Conservation (phyloP, 1,140 invertebrate genomes). For the Melanaphis sacchari region DNA sequence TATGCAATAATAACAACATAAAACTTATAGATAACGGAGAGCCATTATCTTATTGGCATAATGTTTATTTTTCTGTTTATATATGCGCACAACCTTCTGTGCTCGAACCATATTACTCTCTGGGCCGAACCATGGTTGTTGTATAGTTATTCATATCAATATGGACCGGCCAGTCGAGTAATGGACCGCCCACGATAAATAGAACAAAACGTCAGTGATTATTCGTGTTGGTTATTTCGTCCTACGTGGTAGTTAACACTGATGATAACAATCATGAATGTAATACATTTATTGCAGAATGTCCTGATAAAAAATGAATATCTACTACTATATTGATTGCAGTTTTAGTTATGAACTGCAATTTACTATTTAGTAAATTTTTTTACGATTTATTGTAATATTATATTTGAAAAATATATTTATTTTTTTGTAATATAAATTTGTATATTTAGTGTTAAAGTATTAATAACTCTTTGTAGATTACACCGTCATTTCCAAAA, state of each 20-base stretch:
- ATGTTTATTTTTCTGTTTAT: background rate
- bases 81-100: background rate
- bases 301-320: constrained; percentile 17
- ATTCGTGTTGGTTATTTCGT: background rate
- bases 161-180: too few species aligned
- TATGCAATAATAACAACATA: background rate
- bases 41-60: background rate
- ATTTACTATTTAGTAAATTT: background rate
- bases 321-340: background rate
- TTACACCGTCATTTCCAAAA: background rate
- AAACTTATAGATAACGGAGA: background rate
- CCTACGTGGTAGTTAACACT: constrained; percentile 9
- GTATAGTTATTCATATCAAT: background rate
- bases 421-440: background rate
- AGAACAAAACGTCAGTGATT: background rate
- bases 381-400: background rate
- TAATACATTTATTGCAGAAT: constrained; percentile 8
- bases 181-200: background rate
- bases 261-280: constrained; percentile 24
- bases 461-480: background rate
- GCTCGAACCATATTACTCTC: too few species aligned
- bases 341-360: background rate
- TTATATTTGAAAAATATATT: background rate
- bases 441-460: background rate
- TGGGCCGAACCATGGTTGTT: background rate